phyloP scores from a whole-genome alignment of 2,888 invertebrate genomes.

The Desoria tigrina region DNA sequence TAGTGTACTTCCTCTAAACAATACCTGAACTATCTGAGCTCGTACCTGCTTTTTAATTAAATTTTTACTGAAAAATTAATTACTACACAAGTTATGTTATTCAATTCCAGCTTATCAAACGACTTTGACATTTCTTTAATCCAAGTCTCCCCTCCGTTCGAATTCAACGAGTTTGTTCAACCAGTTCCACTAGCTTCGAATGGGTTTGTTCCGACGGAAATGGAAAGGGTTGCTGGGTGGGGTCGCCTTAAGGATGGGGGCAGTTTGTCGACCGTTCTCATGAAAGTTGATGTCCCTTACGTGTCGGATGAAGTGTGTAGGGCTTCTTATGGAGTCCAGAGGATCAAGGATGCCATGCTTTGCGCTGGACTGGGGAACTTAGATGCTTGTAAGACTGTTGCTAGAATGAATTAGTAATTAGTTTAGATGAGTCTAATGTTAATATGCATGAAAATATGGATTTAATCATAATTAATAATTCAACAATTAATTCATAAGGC shows the following conservation, averaged over 20 bases:
- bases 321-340: neutral
- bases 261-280: neutral
- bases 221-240: conserved; percentile 12
- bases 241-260: conserved; percentile 8
- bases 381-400: conserved; percentile 11
- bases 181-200: conserved; percentile 7
- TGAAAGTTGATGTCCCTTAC: conserved; percentile 17
- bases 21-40: too few species aligned
- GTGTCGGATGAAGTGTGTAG: conserved; percentile 11
- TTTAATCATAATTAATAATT: neutral
- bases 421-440: too few species aligned
- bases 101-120: neutral
- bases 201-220: neutral
- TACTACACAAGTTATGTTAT: too few species aligned
- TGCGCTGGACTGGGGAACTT: conserved; percentile 17
- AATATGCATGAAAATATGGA: too few species aligned
- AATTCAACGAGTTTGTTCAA: conserved; percentile 22
- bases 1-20: too few species aligned
- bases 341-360: conserved; percentile 19
- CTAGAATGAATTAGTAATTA: too few species aligned
- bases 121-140: conserved; percentile 21
- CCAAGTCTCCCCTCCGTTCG: conserved; percentile 15
- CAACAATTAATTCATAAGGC: neutral
- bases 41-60: too few species aligned
- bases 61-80: too few species aligned